Base-by-base conservation (phyloP, 2,797 vertebrate genomes). In the Aulostomus chinensis region DNA sequence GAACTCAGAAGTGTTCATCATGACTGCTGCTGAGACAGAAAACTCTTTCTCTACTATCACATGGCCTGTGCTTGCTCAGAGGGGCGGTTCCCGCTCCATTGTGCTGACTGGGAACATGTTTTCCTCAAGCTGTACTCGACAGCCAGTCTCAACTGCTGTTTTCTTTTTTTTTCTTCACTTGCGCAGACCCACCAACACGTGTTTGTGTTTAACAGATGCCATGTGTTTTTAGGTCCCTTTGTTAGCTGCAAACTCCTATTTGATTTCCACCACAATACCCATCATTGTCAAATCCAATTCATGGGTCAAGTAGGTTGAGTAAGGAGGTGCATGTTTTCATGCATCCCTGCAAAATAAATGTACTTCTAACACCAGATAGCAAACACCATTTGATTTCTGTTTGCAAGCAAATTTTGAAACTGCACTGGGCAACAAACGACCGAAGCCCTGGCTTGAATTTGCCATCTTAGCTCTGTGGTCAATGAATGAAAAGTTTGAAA, bases 101-200 rank as follows among this genome's bases (percentile, higher is more conserved):
- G 67, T 86, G 80, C 78, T 71, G 66, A 76, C 74, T 26, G 64
- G 60, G 69, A 75, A 75, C 78, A 80, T 73, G 82, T 83, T 88
- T 86, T 85, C 61, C 65, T 83, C 76, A 0, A 78, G 72, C 77
- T 47, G 58, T 42, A 30, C 53, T 25, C 39, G 7, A 28, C 25
- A 34, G 66, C 47, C 12, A 1, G 20, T 50, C 58, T 68, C 43
- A 14, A 28, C 30, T 26, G 26, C 55, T 51, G 4, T 31, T 26
- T 32, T 22, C 35, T 58, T 33, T 25, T 41, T 4, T 15, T 2
- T 16, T n/a, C 31, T 13, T 15, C 37, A 2, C 38, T 22, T 24
- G 49, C 59, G 55, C 52, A 66, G 22, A 46, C 76, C 37, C 37
- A 7, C n/a, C n/a, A 78, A 63, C 52, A 42, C 13, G 15, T 77